Evolutionary conservation across 1,140 invertebrate genomes (phyloP).

Genomic region (Atopsyche davidsoni): DNA sequence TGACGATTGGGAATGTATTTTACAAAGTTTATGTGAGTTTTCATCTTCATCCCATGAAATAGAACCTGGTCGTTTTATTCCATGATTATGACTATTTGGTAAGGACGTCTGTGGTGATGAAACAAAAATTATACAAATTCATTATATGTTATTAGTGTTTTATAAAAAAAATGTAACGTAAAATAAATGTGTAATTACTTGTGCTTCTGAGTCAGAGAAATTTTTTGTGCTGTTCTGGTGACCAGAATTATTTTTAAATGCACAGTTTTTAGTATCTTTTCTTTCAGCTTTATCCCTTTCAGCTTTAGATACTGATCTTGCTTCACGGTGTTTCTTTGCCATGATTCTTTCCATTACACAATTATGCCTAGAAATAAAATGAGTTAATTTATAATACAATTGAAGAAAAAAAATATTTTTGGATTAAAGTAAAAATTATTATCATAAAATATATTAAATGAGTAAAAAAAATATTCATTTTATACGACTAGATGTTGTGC

Average conservation of each 20-base stretch:
- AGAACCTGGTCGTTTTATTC: constrained; percentile 5
- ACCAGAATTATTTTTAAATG: constrained; percentile 8
- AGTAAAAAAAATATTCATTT: constrained; percentile 14
- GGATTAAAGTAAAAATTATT: constrained; percentile 11
- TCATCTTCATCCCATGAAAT: constrained; percentile 5
- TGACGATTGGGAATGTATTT: not conserved
- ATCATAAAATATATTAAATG: constrained; percentile 28
- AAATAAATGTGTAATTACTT: not conserved
- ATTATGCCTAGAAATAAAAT: constrained; percentile 53
- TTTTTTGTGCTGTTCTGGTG: not conserved
- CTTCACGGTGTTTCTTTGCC: constrained; percentile 61
- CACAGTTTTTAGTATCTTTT: constrained; percentile 19
- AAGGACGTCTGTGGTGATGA: no score
- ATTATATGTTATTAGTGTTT: not conserved
- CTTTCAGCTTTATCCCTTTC: constrained; percentile 35
- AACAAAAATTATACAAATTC: not conserved
- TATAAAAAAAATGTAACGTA: not conserved
- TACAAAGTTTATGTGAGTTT: constrained; percentile 5
- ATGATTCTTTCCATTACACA: constrained; percentile 73
- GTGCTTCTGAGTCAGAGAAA: not conserved
- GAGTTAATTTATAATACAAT: constrained; percentile 3
- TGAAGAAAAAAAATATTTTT: not conserved
- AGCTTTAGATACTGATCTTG: constrained; percentile 49
- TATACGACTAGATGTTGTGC: no score
- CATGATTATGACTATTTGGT: no score